Percentiles rank a stretch among this genome's conserved stretches.
phyloP scores from a whole-genome alignment of 2,888 invertebrate genomes.

The Bellardia pandia region DNA sequence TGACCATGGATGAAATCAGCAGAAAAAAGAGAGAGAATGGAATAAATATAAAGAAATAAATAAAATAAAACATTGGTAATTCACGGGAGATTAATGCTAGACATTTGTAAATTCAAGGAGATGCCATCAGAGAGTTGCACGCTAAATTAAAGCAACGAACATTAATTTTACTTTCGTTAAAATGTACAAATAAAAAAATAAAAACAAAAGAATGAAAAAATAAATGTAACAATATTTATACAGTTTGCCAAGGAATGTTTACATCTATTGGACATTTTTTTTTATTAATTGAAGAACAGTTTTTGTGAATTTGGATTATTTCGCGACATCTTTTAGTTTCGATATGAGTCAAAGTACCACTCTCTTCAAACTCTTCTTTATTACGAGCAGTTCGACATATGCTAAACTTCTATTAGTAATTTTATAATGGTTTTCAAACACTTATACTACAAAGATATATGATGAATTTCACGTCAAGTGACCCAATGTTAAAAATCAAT shows the following conservation, averaged over 20 bases:
- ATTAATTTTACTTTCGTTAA: slow-evolving; percentile 69
- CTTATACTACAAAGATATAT: no score
- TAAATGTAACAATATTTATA: slow-evolving; percentile 21
- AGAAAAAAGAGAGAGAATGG: neutral
- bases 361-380: no score
- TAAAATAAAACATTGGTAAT: slow-evolving; percentile 61
- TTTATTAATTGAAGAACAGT: neutral
- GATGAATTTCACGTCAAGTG: no score
- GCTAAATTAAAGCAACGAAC: slow-evolving; percentile 68
- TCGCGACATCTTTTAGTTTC: no score
- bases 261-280: neutral
- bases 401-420: no score
- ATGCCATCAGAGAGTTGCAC: slow-evolving; percentile 69
- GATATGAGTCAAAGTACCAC: no score
- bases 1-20: slow-evolving; percentile 6
- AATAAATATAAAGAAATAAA: slow-evolving; percentile 20
- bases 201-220: neutral
- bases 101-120: slow-evolving; percentile 69
- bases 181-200: slow-evolving; percentile 24
- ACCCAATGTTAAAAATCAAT: no score
- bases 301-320: no score
- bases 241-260: slow-evolving; percentile 27
- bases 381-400: no score
- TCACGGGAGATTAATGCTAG: slow-evolving; percentile 69
- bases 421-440: no score